Conservation (phyloP, 2,888 invertebrate genomes). For the Drosophila macrothrix region DNA sequence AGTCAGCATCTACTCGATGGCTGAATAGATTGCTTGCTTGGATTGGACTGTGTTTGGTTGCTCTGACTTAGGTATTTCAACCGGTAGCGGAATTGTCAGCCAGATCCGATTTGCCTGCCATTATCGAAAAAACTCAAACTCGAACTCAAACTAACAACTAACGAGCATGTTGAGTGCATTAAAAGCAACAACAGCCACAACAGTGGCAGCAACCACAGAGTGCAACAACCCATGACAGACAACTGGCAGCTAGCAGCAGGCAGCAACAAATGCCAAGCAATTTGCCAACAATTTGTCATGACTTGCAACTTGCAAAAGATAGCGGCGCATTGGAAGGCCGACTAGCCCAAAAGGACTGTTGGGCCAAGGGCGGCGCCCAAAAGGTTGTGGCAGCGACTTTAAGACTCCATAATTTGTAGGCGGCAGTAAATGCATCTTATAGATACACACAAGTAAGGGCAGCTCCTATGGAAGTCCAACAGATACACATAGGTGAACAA, state of each 20-base stretch:
- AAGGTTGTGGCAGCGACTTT: slow-evolving; percentile 17
- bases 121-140: slow-evolving; percentile 25
- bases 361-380: slow-evolving; percentile 6
- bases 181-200: slow-evolving; percentile 11
- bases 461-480: neutral
- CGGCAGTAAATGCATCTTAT: neutral
- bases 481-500: neutral
- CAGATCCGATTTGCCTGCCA: slow-evolving; percentile 46
- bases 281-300: slow-evolving; percentile 51
- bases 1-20: slow-evolving; percentile 19
- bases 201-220: neutral
- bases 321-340: slow-evolving; percentile 22
- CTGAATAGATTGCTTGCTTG: neutral
- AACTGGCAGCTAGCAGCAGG: neutral
- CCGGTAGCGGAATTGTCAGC: slow-evolving; percentile 48
- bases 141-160: slow-evolving; percentile 37
- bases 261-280: slow-evolving; percentile 47
- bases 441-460: neutral
- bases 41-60: neutral
- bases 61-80: slow-evolving; percentile 31
- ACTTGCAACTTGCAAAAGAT: slow-evolving; percentile 16
- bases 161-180: slow-evolving; percentile 61
- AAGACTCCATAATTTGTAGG: slow-evolving; percentile 6
- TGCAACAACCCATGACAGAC: slow-evolving; percentile 46
- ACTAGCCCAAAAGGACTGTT: slow-evolving; percentile 19